Base-by-base conservation (phyloP, 1,140 invertebrate species). In the Procambarus virginalis region DNA sequence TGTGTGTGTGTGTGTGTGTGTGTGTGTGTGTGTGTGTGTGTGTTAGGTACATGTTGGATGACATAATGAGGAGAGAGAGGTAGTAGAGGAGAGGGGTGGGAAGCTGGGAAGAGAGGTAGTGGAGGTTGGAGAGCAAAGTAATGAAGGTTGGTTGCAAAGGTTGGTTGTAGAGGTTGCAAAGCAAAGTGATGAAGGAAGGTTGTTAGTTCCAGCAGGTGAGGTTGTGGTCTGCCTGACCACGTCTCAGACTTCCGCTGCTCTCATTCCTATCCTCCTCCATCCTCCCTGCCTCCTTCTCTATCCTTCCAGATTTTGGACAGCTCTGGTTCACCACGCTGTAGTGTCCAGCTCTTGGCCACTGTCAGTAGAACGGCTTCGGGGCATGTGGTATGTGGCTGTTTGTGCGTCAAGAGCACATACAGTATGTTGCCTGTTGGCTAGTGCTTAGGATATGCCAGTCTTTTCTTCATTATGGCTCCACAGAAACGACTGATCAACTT, bases 141-240 rank as follows among this genome's bases (percentile, higher is more conserved):
- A 58, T n/a, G n/a, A n/a, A n/a, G n/a, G n/a, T n/a, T n/a, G n/a
- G n/a, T n/a, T n/a, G n/a, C n/a, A n/a, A n/a, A 55, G 51, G 51
- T 9, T n/a, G n/a, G 6, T 55, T 9, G 51, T 34, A 34, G 22
- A 34, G 68, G 68, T 3, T 5, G 3, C 5, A 2, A 9, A 14
- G n/a, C 5, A 22, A 9, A 22, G 68, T 34, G 6, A 20, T 73
- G 80, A 51, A 64, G 60, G 46, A 46, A 34, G 46, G 80, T 46
- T 82, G 80, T 82, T 82, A 82, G 80, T 82, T 82, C 80, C 80
- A 22, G n/a, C 58, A 68, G n/a, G 20, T 34, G 80, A 68, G 34
- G 20, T 68, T 82, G 80, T 82, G 80, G 80, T 82, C 80, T 68
- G 58, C 4, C 34, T 82, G 80, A 55, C 68, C 68, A 64, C 48